Base-by-base conservation (phyloP, 2,113 vertebrate species). In the Ornithorhynchus anatinus region DNA sequence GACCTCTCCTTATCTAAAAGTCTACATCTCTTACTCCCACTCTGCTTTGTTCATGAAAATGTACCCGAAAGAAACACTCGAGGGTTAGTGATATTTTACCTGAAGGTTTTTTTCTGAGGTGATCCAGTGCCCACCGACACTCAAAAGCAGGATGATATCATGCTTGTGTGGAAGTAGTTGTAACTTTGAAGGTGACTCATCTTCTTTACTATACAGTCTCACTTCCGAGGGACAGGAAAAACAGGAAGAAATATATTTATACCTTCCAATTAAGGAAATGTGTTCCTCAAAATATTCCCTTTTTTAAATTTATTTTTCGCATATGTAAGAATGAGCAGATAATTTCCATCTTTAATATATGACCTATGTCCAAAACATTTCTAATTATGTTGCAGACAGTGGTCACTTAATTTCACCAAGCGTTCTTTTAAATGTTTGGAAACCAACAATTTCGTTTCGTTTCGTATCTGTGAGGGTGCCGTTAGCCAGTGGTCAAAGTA, bases 61-160 rank as follows among this genome's bases (percentile, higher is more conserved):
- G n/a, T n/a, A n/a, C n/a, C n/a, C n/a, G n/a, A 31, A 1, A 47
- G 19, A 52, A 40, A 45, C 38, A 16, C 10, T 57, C 59, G 17
- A 45, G 11, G 6, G 36, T 22, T 35, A 25, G 11, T 36, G 17
- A 32, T 4, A 42, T 39, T 43, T 60, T 91, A 97, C 98, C 95
- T 99, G 98, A 47, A 99, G 92, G 74, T 94, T 77, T 72, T 91
- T 92, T 38, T 98, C 95, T 38, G 90, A 91, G 0, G 98, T 99
- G 59, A 99, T 89, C 98, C 98, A 99, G 69, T 92, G 96, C 11
- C 98, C 95, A 27, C 95, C 96, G 2, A 94, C 92, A 52, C 93
- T 94, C 13, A 99, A 94, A 42, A 95, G 91, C 2, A 93, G 94
- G 88, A 99, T 93, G 88, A 99, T 92, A 58, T 98, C 96, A 70